Conservation (phyloP, 2,888 invertebrate species). For the Drosophila pseudotalamancana region DNA sequence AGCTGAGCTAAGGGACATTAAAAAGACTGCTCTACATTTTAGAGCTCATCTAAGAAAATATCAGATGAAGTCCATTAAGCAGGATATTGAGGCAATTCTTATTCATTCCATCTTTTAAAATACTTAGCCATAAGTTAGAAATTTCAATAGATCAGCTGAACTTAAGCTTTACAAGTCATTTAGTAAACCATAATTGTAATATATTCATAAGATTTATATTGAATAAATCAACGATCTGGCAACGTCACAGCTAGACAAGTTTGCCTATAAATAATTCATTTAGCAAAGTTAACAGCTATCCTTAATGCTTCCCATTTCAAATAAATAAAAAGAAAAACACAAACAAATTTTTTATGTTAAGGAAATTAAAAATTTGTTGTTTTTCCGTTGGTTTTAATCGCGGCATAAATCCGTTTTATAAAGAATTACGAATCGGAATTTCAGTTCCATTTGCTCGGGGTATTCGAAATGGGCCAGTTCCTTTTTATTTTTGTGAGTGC, state of each 20-base stretch:
- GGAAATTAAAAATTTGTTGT: neutral
- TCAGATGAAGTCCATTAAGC: no score
- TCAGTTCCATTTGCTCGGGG: neutral
- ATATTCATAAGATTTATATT: neutral
- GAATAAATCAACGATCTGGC: slow-evolving; percentile 5
- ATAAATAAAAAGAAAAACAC: neutral
- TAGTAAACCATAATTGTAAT: no score
- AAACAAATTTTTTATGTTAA: slow-evolving; percentile 3
- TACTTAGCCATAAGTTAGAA: no score
- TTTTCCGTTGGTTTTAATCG: neutral
- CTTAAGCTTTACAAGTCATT: no score
- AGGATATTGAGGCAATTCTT: no score
- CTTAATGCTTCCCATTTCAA: neutral
- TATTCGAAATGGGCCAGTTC: slow-evolving; percentile 11
- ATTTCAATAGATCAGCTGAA: no score
- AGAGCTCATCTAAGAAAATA: no score
- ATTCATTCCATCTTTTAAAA: no score
- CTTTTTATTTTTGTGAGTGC: neutral
- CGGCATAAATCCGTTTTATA: neutral
- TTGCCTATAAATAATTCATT: neutral
- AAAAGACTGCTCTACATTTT: no score
- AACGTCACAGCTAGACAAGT: neutral
- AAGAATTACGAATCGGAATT: neutral
- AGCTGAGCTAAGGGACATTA: no score
- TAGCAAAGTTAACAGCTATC: neutral